phyloP scores from a whole-genome alignment of 2,797 vertebrate species.

The Anabas testudineus region DNA sequence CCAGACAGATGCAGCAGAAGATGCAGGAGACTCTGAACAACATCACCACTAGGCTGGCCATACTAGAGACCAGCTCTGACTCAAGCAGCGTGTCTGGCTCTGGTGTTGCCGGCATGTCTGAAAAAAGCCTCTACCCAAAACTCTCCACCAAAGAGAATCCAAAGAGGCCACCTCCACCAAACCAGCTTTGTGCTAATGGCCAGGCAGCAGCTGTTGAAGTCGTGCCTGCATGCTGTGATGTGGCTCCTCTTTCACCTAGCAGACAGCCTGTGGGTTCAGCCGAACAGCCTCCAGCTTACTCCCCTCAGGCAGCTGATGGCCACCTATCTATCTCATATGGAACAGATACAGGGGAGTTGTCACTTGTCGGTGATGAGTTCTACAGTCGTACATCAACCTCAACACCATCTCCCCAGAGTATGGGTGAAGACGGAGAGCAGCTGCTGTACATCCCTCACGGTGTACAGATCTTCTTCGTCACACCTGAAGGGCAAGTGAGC shows the following conservation, averaged over 20 bases:
- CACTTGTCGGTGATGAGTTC: conserved; percentile 90
- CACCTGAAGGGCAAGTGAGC: conserved; percentile 94
- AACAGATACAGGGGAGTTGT: conserved; percentile 92
- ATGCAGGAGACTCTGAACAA: conserved; percentile 95
- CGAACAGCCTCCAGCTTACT: conserved; percentile 92
- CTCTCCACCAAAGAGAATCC: conserved; percentile 83
- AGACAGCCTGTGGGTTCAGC: conserved; percentile 53
- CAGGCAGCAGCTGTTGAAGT: conserved; percentile 66
- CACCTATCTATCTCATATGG: conserved; percentile 94
- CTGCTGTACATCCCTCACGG: conserved; percentile 92
- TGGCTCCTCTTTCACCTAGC: conserved; percentile 52
- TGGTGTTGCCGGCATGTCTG: conserved; percentile 28
- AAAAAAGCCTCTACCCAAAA: conserved; percentile 84
- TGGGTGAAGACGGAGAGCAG: conserved; percentile 93
- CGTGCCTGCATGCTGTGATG: conserved; percentile 5
- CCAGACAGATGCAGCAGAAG: conserved; percentile 94
- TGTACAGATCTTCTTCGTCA: conserved; percentile 97
- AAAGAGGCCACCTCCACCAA: conserved; percentile 76
- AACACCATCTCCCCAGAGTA: conserved; percentile 84
- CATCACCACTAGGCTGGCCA: conserved; percentile 87
- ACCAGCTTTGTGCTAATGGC: conserved; percentile 32
- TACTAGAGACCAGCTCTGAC: conserved; percentile 83
- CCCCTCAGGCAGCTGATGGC: conserved; percentile 91
- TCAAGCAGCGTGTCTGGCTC: conserved; percentile 8
- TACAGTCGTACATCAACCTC: conserved; percentile 85